Percentiles rank a stretch among this genome's conserved stretches.
phyloP scores from a whole-genome alignment of 2,797 vertebrate species.

The Apogon talboti region DNA sequence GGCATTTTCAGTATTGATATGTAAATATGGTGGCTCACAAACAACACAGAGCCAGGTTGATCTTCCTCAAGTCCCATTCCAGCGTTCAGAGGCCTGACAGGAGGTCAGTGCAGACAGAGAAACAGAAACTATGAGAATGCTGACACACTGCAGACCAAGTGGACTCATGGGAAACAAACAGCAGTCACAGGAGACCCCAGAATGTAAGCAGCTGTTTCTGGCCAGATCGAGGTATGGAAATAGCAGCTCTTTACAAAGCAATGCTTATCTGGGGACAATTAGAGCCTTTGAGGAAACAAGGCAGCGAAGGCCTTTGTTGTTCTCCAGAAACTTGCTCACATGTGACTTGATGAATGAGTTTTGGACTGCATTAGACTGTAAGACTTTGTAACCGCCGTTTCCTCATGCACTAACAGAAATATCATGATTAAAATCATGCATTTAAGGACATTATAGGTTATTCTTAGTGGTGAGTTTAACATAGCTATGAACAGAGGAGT shows the following conservation, averaged over 20 bases:
- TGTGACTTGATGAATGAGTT: background rate
- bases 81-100: slow-evolving; percentile 6
- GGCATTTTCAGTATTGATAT: background rate
- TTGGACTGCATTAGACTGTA: background rate
- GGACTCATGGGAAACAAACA: slow-evolving; percentile 62
- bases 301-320: slow-evolving; percentile 43
- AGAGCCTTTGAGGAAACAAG: slow-evolving; percentile 56
- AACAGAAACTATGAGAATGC: slow-evolving; percentile 55
- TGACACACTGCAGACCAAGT: slow-evolving; percentile 65
- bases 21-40: background rate
- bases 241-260: slow-evolving; percentile 75
- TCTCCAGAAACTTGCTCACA: slow-evolving; percentile 24
- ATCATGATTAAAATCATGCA: too few relatives aligned
- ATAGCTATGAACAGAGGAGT: background rate
- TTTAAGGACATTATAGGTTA: too few relatives aligned
- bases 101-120: slow-evolving; percentile 16
- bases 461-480: too few relatives aligned
- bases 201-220: slow-evolving; percentile 81
- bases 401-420: background rate
- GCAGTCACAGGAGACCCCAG: too few relatives aligned
- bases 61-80: slow-evolving; percentile 18
- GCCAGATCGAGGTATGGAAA: slow-evolving; percentile 75
- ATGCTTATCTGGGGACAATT: slow-evolving; percentile 70
- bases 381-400: background rate
- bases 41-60: slow-evolving; percentile 12